A percentile compares a stretch with the other conserved stretches of the same genome.
Conservation (phyloP, 2,113 vertebrate genomes). For the Amphiprion ocellaris region DNA sequence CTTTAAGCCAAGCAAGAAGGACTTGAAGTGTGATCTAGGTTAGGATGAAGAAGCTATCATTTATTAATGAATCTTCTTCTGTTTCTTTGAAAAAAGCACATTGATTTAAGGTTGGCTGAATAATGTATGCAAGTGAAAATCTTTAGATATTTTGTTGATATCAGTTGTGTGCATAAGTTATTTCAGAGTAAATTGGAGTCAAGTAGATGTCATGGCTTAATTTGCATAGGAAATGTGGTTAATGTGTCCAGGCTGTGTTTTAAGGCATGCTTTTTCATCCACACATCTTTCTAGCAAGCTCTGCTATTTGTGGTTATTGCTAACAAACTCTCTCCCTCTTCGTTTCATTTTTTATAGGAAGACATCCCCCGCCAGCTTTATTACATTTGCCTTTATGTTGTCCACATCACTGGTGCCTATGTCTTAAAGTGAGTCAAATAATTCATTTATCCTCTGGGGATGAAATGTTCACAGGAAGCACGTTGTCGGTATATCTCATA, state of each 20-base stretch:
- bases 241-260: neutral
- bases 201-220: neutral
- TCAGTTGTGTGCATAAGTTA: neutral
- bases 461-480: neutral
- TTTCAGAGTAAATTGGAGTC: neutral
- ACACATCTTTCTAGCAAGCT: neutral
- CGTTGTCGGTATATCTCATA: neutral
- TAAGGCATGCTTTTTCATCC: neutral
- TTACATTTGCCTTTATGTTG: slow-evolving; percentile 90
- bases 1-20: neutral
- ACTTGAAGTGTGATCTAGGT: neutral
- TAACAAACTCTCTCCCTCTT: neutral
- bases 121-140: neutral
- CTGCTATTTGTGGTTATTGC: neutral
- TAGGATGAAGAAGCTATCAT: neutral
- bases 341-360: slow-evolving; percentile 78
- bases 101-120: neutral
- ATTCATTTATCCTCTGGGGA: neutral
- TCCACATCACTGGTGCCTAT: slow-evolving; percentile 90
- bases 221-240: neutral
- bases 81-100: neutral
- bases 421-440: slow-evolving; percentile 87
- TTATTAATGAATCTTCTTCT: neutral
- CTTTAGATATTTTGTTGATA: neutral
- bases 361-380: slow-evolving; percentile 90